Evolutionary conservation across 2,888 invertebrate species (phyloP), one percentile per base, ranked within the genome.

Genomic region (Caradrina kadenii): DNA sequence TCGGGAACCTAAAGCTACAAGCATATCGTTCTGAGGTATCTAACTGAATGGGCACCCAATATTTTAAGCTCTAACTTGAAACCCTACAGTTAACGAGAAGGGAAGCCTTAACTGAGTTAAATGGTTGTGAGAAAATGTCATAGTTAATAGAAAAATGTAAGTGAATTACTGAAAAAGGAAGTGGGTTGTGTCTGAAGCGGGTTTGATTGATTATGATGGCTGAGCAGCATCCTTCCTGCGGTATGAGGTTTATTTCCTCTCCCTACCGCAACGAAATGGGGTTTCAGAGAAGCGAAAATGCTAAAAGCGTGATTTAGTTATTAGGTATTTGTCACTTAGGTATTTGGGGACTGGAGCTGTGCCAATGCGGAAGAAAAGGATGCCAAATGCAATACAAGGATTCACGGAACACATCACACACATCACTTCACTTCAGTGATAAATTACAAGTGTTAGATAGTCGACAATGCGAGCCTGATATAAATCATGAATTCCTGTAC

Each of bases 121-220:
- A 53, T 17, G 48, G 48, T 49, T 19, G 22, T 19, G 48, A 17
- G 21, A 45, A 68, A 73, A 50, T 39, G 26, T 50, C 45, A 56
- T 63, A 42, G 65, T 45, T 50, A 45, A 50, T 63, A 22, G 60
- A 50, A 72, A 69, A 65, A 52, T 17, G 10, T 63, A 63, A 59
- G 45, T 26, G 19, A n/a, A n/a, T 60, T 17, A 45, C 17, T 58
- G 22, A 22, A 15, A 63, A 70, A 61, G 69, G 56, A 74, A 72
- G 59, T 63, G 58, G 49, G 19, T 50, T 60, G 66, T 69, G 67
- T 53, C 8, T 39, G 35, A 48, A 64, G 8, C 22, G 15, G 49
- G 58, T 69, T 48, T 79, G 73, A 81, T 81, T 76, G 76, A 81
- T 80, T 69, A 69, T 58, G 64, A 71, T 73, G 59, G 55, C 58